Conservation (phyloP, 2,797 vertebrate species). For the Sebastiscus tertius region DNA sequence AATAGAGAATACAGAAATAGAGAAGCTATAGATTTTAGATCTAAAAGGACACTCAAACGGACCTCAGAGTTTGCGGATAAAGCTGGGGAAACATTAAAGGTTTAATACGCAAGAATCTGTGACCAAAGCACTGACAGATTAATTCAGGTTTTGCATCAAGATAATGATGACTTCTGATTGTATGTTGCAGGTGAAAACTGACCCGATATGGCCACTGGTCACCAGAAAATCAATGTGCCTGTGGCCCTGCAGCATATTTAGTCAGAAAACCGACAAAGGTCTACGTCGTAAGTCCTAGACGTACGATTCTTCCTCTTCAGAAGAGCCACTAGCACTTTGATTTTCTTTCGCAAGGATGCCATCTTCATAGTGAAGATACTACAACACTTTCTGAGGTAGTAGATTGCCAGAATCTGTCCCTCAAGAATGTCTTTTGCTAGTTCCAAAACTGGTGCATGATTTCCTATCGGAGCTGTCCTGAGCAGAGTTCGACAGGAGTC, state of each 20-base stretch:
- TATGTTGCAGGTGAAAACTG: neutral
- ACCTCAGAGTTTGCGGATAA: no score
- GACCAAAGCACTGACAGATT: neutral
- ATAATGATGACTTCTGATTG: neutral
- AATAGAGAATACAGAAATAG: no score
- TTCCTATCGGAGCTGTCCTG: neutral
- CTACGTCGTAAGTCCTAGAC: no score
- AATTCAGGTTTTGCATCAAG: neutral
- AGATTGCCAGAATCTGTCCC: accelerated
- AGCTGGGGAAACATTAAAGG: no score
- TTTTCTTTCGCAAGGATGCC: neutral
- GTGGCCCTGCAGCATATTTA: no score
- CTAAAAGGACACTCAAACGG: no score
- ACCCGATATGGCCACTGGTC: neutral
- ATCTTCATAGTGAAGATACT: neutral
- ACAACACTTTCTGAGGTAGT: neutral
- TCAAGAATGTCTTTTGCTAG: neutral
- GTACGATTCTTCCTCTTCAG: neutral
- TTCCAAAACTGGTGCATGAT: neutral
- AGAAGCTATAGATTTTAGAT: no score
- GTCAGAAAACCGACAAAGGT: no score
- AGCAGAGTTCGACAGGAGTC: neutral
- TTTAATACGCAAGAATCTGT: no score
- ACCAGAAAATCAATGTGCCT: no score
- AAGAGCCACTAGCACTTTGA: no score